phyloP scores from a whole-genome alignment of 2,888 invertebrate species.

The Drosophila kuntzei region DNA sequence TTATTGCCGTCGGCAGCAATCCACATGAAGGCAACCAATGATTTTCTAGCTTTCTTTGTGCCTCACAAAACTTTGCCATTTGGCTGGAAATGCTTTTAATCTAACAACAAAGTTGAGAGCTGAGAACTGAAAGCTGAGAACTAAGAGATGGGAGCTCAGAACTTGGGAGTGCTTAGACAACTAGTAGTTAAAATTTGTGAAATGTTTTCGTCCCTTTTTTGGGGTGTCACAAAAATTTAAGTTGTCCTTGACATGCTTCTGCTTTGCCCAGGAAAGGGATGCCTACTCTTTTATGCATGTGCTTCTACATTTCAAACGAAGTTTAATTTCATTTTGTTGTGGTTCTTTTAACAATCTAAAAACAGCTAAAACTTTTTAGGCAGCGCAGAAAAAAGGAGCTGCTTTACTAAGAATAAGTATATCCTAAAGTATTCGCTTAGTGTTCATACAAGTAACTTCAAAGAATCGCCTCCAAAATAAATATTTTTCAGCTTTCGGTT shows the following conservation, averaged over 20 bases:
- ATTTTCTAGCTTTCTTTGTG: conserved; percentile 36
- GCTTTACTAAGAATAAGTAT: conserved; percentile 2
- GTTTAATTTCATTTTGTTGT: conserved; percentile 60
- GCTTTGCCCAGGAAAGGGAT: conserved; percentile 11
- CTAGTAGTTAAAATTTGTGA: conserved; percentile 46
- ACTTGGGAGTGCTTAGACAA: conserved; percentile 39
- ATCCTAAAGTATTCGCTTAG: conserved; percentile 7
- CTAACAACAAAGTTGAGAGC: conserved; percentile 67
- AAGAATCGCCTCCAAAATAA: conserved; percentile 1
- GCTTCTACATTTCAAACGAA: conserved; percentile 33
- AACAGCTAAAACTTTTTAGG: conserved; percentile 20
- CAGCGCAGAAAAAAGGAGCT: background rate
- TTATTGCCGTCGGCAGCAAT: conserved; percentile 62
- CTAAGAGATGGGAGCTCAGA: conserved; percentile 18
- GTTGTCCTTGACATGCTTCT: conserved; percentile 67
- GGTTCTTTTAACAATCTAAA: conserved; percentile 31
- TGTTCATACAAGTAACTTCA: conserved; percentile 16
- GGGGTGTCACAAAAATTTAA: conserved; percentile 59
- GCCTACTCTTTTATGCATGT: conserved; percentile 8
- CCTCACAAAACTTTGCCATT: conserved; percentile 59
- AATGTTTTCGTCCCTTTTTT: conserved; percentile 39
- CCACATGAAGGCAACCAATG: conserved; percentile 28
- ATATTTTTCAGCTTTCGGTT: conserved; percentile 3
- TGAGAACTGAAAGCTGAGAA: conserved; percentile 11
- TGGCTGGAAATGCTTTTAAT: conserved; percentile 71